A percentile compares a stretch with the other conserved stretches of the same genome.
Evolutionary conservation across 2,888 invertebrate species (phyloP).

Genomic region (Dasysyrphus albostriatus): DNA sequence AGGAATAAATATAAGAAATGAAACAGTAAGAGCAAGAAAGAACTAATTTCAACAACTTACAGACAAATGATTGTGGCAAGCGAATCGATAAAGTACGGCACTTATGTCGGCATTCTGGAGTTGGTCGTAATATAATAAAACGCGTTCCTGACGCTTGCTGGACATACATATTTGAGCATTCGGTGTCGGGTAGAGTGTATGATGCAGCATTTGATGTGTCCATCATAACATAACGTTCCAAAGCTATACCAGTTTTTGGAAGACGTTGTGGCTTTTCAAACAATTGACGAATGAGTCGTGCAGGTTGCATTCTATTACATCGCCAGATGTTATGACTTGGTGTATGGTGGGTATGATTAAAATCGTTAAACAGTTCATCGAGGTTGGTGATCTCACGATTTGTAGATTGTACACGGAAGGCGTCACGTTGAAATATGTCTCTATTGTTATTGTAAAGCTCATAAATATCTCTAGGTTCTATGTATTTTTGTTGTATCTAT

Average conservation of each 20-base stretch:
- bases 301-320: constrained; percentile 90
- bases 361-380: constrained; percentile 82
- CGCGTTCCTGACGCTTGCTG: constrained; percentile 90
- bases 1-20: constrained; percentile 77
- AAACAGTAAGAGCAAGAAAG: neutral
- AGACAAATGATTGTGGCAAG: constrained; percentile 89
- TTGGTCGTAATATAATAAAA: constrained; percentile 89
- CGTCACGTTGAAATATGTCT: constrained; percentile 87
- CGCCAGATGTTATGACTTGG: constrained; percentile 85
- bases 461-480: constrained; percentile 85
- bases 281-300: constrained; percentile 88
- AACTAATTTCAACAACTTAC: constrained; percentile 86
- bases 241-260: constrained; percentile 89
- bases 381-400: constrained; percentile 81
- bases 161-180: constrained; percentile 92
- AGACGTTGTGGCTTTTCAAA: constrained; percentile 90
- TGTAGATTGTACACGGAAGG: constrained; percentile 85
- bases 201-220: constrained; percentile 88
- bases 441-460: constrained; percentile 86
- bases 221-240: constrained; percentile 91
- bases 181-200: constrained; percentile 91
- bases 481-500: constrained; percentile 86
- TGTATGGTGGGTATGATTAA: constrained; percentile 79
- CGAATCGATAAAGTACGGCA: constrained; percentile 90
- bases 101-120: constrained; percentile 89